Conservation (phyloP, 2,888 invertebrate species). For the Didymodactylos carnosus region DNA sequence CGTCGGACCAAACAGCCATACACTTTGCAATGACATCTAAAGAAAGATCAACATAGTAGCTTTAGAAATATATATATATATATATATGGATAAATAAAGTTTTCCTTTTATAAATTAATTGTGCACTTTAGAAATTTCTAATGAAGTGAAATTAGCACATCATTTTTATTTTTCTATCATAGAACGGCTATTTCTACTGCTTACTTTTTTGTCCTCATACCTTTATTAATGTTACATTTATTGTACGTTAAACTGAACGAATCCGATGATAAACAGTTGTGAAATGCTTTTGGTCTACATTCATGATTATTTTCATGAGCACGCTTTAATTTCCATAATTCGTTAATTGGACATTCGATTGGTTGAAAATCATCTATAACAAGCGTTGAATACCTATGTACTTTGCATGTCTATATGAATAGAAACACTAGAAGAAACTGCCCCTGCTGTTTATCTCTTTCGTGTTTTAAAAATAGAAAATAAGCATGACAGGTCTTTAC, state of each 20-base stretch:
- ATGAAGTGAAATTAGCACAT: too few relatives aligned
- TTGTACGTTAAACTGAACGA: background rate
- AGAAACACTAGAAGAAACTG: too few relatives aligned
- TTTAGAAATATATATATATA: background rate
- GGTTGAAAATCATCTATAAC: background rate
- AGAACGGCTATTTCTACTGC: too few relatives aligned
- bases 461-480: too few relatives aligned
- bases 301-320: background rate
- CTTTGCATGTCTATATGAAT: too few relatives aligned
- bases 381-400: too few relatives aligned
- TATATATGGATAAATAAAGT: background rate
- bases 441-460: too few relatives aligned
- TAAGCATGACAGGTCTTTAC: too few relatives aligned
- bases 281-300: background rate
- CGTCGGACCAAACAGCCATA: background rate
- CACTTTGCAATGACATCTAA: background rate
- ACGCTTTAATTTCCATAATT: background rate
- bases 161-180: too few relatives aligned
- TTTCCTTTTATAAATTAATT: background rate
- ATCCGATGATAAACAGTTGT: background rate
- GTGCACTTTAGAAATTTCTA: too few relatives aligned
- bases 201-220: too few relatives aligned
- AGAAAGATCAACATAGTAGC: background rate
- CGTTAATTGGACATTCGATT: background rate
- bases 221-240: too few relatives aligned